phyloP scores from a whole-genome alignment of 2,888 invertebrate genomes.

The Ctena decussata region DNA sequence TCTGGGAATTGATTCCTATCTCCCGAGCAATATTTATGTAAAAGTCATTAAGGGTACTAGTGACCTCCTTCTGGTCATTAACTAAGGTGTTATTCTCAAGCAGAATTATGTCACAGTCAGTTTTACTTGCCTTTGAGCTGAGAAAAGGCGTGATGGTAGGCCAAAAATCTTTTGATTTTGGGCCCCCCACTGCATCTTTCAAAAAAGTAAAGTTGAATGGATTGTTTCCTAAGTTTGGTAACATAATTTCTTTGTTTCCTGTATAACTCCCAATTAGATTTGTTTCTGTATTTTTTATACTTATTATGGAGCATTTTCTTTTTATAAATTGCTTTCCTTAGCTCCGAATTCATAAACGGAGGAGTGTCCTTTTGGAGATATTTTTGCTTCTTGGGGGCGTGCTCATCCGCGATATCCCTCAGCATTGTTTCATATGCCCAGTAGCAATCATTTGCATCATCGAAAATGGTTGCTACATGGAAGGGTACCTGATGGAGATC shows the following conservation, averaged over 20 bases:
- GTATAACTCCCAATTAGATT: conserved; percentile 11
- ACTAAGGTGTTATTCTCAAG: too few relatives aligned
- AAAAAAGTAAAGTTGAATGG: conserved; percentile 7
- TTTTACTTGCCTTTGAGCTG: too few relatives aligned
- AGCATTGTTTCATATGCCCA: conserved; percentile 23
- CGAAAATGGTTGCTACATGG: conserved; percentile 21
- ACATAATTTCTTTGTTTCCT: neutral
- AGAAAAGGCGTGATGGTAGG: too few relatives aligned
- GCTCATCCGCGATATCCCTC: neutral
- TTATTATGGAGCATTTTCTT: neutral
- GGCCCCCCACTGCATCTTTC: conserved; percentile 22
- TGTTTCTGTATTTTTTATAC: neutral
- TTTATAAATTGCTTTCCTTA: neutral
- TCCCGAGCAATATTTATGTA: too few relatives aligned
- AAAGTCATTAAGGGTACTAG: too few relatives aligned
- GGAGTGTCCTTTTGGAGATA: neutral
- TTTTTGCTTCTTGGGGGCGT: neutral
- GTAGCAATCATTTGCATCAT: conserved; percentile 25
- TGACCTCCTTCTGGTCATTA: too few relatives aligned
- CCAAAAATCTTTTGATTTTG: conserved; percentile 23
- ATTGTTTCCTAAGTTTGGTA: conserved; percentile 5
- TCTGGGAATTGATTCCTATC: too few relatives aligned
- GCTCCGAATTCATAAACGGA: neutral
- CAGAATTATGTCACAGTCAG: too few relatives aligned
- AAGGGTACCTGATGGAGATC: conserved; percentile 20